Base-by-base conservation (phyloP, 2,888 invertebrate genomes). In the Dasypogon diadema region DNA sequence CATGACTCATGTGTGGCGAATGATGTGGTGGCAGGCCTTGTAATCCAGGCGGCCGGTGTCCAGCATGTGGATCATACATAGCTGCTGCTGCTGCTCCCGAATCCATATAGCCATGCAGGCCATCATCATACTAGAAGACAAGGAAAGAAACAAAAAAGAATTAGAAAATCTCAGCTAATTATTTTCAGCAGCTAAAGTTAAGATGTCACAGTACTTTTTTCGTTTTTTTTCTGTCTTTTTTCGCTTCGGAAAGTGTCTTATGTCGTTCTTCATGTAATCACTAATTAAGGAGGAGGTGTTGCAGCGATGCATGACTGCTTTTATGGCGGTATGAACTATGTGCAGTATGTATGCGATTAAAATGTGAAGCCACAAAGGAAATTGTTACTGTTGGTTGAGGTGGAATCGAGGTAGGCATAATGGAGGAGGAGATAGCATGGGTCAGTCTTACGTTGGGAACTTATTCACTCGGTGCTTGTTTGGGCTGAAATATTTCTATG, bases 51-150 rank as follows among this genome's bases (percentile, higher is more conserved):
- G 88, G 88, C 84, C 89, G 87, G 84, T 89, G 90, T 84, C 87
- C 90, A 83, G 90, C 91, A 87, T 93, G 92, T 83, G 93, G 92
- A 87, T 93, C 93, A 87, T 93, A 93, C 88, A 93, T 89, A 83
- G 89, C 89, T 82, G 86, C 86, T 82, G 88, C 88, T 81, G 89
- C 88, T 84, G 90, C 90, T 80, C 86, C 84, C 80, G 85, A 85
- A 87, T 95, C 95, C 93, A 94, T 94, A 90, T 96, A 96, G 88
- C 93, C 93, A 87, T 92, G 92, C 89, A 96, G 93, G 90, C 95
- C 94, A 89, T 96, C 96, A 90, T 96, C 96, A 91, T 96, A 96
- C 96, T 96, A 89, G n/a, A 88, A 79, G 81, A 75, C 70, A 26
- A 55, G 14, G 54, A 75, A 46, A 68, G 63, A 75, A 76, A 65